These are phyloP conservation scores for Platycnemis pennipes DNA, from an alignment of 2,888 invertebrate genomes.

Conservation along the genomic window DNA sequence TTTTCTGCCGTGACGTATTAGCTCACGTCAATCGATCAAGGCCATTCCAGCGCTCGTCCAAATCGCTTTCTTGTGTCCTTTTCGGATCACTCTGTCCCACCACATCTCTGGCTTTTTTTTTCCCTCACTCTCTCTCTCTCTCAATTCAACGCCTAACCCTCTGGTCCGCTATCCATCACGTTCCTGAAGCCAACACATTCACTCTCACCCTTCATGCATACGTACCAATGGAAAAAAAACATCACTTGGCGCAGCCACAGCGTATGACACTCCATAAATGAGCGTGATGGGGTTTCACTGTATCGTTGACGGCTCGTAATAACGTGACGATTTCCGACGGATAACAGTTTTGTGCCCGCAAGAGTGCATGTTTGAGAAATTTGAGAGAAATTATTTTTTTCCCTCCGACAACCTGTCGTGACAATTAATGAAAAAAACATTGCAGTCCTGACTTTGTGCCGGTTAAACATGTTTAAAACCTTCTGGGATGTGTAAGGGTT, in stretches of 20 bases:
- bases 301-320: conserved; percentile 22
- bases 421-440: too few species aligned
- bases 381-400: neutral
- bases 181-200: neutral
- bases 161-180: neutral
- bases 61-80: neutral
- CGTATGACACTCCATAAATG: conserved; percentile 5
- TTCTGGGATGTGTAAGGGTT: too few species aligned
- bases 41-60: neutral
- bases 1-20: neutral
- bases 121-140: neutral
- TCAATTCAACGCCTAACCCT: neutral
- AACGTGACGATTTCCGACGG: neutral
- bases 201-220: neutral
- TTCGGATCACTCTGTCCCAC: neutral
- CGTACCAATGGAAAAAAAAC: neutral
- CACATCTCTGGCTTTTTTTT: neutral
- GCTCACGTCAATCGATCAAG: neutral
- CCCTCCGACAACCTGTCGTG: too few species aligned
- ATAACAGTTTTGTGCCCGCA: too few species aligned
- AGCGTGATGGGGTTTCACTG: conserved; percentile 15
- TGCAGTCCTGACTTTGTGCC: too few species aligned
- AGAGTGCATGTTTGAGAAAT: too few species aligned
- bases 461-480: too few species aligned
- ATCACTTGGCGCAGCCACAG: neutral